Evolutionary conservation across 2,888 invertebrate species (phyloP).

Genomic region (Melieria omissa): DNA sequence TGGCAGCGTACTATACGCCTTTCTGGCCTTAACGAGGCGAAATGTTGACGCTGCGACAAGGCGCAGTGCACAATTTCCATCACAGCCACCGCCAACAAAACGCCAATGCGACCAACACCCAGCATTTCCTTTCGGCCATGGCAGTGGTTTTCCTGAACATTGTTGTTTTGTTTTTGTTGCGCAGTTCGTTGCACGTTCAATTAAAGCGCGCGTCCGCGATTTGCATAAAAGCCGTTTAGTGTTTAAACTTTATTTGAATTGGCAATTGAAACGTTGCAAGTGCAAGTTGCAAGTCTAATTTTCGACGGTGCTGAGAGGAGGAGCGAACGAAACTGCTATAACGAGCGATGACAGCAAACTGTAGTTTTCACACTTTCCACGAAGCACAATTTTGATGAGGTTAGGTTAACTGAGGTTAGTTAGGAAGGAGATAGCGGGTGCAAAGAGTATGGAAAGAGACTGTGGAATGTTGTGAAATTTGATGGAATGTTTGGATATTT

Average conservation of each 20-base stretch:
- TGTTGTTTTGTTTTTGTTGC: not conserved
- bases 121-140: not conserved
- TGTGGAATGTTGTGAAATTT: too few species aligned
- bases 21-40: too few species aligned
- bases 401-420: too few species aligned
- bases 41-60: too few species aligned
- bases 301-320: slow-evolving; percentile 18
- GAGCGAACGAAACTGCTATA: not conserved
- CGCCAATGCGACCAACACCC: not conserved
- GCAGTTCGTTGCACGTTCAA: slow-evolving; percentile 21
- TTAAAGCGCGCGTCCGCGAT: slow-evolving; percentile 56
- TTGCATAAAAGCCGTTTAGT: slow-evolving; percentile 63
- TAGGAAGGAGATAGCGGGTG: too few species aligned
- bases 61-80: too few species aligned
- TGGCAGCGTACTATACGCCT: too few species aligned
- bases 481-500: too few species aligned
- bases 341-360: too few species aligned
- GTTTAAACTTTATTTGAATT: slow-evolving; percentile 61
- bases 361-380: too few species aligned
- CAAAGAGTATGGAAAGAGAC: too few species aligned
- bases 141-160: not conserved
- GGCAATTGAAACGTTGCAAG: slow-evolving; percentile 41
- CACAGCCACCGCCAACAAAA: not conserved
- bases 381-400: too few species aligned
- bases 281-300: slow-evolving; percentile 59